Conservation (phyloP, 2,888 invertebrate genomes). For the Agrilus cyanescens region DNA sequence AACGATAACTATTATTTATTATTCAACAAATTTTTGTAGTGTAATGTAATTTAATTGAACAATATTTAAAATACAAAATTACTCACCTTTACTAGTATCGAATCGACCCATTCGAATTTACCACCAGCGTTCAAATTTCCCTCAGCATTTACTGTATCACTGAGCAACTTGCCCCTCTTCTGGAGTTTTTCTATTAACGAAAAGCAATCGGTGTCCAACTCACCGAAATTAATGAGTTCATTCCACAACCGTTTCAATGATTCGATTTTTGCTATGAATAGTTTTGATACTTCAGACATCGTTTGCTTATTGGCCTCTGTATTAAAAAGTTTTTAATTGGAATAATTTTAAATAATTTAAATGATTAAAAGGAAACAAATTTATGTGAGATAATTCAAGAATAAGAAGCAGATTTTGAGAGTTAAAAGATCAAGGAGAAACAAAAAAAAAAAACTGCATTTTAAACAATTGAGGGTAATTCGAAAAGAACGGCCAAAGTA, state of each 20-base stretch:
- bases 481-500: too few relatives aligned
- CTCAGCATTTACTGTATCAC: slow-evolving; percentile 38
- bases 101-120: slow-evolving; percentile 89
- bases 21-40: neutral
- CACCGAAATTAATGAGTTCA: slow-evolving; percentile 15
- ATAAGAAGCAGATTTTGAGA: too few relatives aligned
- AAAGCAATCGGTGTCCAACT: slow-evolving; percentile 23
- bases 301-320: slow-evolving; percentile 21
- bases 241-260: slow-evolving; percentile 28
- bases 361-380: too few relatives aligned
- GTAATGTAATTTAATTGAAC: neutral
- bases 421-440: too few relatives aligned
- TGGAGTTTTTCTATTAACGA: slow-evolving; percentile 6
- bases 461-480: too few relatives aligned
- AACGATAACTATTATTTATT: neutral
- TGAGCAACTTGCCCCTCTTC: slow-evolving; percentile 14
- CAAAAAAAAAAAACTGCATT: too few relatives aligned
- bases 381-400: too few relatives aligned
- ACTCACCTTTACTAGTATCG: slow-evolving; percentile 64
- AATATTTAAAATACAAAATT: neutral
- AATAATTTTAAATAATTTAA: too few relatives aligned
- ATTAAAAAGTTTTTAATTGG: neutral
- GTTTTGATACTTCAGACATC: slow-evolving; percentile 34
- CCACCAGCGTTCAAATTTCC: slow-evolving; percentile 69
- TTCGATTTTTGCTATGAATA: slow-evolving; percentile 34